Percentiles rank a stretch among this genome's conserved stretches.
These are phyloP conservation scores for Adelosebastes latens DNA, from an alignment of 2,797 vertebrate genomes.

Conservation along the genomic window DNA sequence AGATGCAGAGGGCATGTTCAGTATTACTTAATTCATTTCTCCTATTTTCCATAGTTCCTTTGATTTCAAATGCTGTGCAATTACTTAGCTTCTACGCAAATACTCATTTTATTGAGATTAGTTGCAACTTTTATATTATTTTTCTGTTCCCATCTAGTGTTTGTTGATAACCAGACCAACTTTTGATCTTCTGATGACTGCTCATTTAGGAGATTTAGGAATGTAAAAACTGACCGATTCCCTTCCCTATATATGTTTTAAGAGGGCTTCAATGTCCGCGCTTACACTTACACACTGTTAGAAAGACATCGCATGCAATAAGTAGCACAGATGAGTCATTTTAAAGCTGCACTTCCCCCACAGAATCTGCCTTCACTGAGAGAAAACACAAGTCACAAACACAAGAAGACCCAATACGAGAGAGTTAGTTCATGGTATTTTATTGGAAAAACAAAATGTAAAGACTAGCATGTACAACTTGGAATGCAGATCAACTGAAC, in stretches of 20 bases:
- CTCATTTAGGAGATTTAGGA: neutral
- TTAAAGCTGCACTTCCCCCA: constrained; percentile 23
- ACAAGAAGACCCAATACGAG: neutral
- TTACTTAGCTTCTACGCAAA: neutral
- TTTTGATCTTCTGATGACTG: neutral
- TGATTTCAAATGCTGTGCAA: neutral
- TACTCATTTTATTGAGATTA: too few relatives aligned
- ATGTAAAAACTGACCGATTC: neutral
- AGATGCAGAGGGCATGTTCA: neutral
- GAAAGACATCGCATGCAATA: constrained; percentile 16
- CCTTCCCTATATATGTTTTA: neutral
- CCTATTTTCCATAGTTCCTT: neutral
- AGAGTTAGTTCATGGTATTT: constrained; percentile 74
- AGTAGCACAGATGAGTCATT: constrained; percentile 44
- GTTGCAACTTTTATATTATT: neutral
- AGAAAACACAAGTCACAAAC: neutral
- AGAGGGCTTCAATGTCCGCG: neutral
- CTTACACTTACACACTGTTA: neutral
- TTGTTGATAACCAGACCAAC: neutral
- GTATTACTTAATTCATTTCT: neutral
- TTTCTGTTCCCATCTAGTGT: neutral
- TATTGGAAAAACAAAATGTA: constrained; percentile 85
- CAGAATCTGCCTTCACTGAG: neutral
- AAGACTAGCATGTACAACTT: constrained; percentile 83
- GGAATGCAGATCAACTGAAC: constrained; percentile 83